Evolutionary conservation across 2,113 vertebrate species (phyloP), one percentile per base, ranked within the genome.

Genomic region (Pollachius pollachius): DNA sequence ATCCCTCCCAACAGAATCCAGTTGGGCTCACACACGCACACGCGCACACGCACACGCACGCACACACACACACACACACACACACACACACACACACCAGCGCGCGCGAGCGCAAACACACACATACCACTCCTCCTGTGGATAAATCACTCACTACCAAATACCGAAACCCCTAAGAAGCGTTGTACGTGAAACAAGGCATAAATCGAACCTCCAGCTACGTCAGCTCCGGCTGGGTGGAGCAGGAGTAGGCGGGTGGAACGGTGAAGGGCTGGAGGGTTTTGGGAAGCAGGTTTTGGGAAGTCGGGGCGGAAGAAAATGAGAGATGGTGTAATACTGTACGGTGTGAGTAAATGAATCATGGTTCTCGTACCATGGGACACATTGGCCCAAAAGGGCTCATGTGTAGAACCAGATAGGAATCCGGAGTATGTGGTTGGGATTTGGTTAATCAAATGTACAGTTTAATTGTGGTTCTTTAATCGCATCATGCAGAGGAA

Each of bases 91-190:
- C 9, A 48, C 41, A 48, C 41, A 48, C 9, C n/a, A n/a, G n/a
- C n/a, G n/a, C n/a, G 12, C 11, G 11, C 41, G 12, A 6, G 12
- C 41, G 12, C 41, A 23, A 23, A 9, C 41, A 48, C 41, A 48
- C 41, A 48, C 41, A 48, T 2, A 9, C 41, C 41, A 48, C 41
- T 48, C 30, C 30, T 34, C 30, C 80, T 12, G 80, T 72, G 79
- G 73, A 78, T 75, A 75, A 80, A 85, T 87, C 68, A 65, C 76
- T 84, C 73, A 71, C 82, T 71, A 73, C 68, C 58, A 78, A 66
- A 77, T 71, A 75, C 76, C 77, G 81, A 87, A 87, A 79, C 70
- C 72, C 74, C 65, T 62, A 72, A 75, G 77, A 13, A 3, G 5
- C 54, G 70, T 79, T 80, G 65, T 19, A 64, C 65, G 52, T 71